These are phyloP conservation scores for Aphis gossypii DNA, from an alignment of 1,140 invertebrate genomes.

Conservation along the genomic window DNA sequence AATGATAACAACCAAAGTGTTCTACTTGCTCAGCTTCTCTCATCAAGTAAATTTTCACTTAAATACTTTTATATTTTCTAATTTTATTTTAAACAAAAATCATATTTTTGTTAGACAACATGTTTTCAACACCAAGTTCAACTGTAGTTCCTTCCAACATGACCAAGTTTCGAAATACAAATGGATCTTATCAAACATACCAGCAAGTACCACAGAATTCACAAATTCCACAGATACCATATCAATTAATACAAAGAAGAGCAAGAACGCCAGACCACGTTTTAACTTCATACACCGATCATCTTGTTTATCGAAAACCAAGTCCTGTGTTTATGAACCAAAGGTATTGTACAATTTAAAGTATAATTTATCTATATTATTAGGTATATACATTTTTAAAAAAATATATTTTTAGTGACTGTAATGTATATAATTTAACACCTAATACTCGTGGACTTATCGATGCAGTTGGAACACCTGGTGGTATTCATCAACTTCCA, in stretches of 20 bases:
- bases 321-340: constrained; percentile 58
- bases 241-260: constrained; percentile 52
- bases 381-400: neutral
- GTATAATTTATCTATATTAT: neutral
- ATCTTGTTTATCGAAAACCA: constrained; percentile 58
- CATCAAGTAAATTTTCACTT: constrained; percentile 13
- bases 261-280: constrained; percentile 59
- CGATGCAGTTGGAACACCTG: constrained; percentile 51
- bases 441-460: constrained; percentile 51
- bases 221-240: constrained; percentile 61
- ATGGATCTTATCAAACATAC: constrained; percentile 55
- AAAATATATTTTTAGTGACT: constrained; percentile 20
- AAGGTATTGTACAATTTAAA: constrained; percentile 43
- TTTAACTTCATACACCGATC: constrained; percentile 58
- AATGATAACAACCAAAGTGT: constrained; percentile 51
- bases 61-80: neutral
- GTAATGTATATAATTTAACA: constrained; percentile 50
- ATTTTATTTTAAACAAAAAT: neutral
- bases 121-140: constrained; percentile 45
- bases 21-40: constrained; percentile 47
- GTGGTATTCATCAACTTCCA: constrained; percentile 50
- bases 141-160: constrained; percentile 1
- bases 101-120: constrained; percentile 1
- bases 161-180: constrained; percentile 43
- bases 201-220: constrained; percentile 61